Conservation (phyloP, 2,113 vertebrate genomes). For the Saccopteryx leptura region DNA sequence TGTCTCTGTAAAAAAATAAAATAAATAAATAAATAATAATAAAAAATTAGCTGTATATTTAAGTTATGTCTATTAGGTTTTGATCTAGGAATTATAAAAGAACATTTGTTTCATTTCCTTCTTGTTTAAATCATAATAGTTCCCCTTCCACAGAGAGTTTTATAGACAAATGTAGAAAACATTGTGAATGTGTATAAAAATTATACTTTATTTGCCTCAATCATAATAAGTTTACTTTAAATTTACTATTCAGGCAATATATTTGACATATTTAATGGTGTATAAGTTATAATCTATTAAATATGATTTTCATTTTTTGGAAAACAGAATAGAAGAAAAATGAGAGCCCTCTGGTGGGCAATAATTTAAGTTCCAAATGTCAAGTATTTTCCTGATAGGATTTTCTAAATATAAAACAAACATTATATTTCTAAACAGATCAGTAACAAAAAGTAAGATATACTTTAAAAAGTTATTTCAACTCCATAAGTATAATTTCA, state of each 20-base stretch:
- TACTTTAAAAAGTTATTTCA: slow-evolving; percentile 31
- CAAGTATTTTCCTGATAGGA: neutral
- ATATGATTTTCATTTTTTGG: slow-evolving; percentile 17
- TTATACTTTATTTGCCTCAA: neutral
- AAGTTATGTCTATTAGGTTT: neutral
- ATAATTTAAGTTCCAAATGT: slow-evolving; percentile 53
- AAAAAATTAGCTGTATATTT: neutral
- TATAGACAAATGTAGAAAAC: neutral
- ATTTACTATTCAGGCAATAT: neutral
- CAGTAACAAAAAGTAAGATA: neutral
- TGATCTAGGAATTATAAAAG: neutral
- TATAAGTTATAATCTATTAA: slow-evolving; percentile 22
- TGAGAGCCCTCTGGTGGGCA: slow-evolving; percentile 84
- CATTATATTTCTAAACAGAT: neutral
- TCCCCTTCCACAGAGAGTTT: neutral
- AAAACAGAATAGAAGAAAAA: slow-evolving; percentile 76
- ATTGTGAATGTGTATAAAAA: neutral
- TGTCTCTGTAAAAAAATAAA: no score
- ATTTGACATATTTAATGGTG: neutral
- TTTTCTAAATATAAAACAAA: slow-evolving; percentile 49
- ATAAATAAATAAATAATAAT: no score
- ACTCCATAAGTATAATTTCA: neutral
- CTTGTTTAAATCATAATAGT: neutral
- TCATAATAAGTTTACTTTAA: neutral
- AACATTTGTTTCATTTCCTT: neutral